Conservation (phyloP, 2,797 vertebrate genomes). For the Spondyliosoma cantharus region DNA sequence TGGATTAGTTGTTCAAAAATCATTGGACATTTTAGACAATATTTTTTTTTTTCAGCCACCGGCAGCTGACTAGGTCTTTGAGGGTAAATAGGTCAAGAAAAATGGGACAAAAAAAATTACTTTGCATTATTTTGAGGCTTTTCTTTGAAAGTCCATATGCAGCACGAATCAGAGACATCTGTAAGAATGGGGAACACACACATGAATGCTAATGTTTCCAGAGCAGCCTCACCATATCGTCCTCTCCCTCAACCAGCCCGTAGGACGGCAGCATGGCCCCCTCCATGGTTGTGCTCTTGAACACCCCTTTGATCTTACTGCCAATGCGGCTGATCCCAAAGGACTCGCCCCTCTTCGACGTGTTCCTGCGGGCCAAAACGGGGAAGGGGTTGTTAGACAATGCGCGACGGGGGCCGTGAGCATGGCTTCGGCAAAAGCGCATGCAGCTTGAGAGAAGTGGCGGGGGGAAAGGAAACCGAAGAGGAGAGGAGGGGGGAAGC, state of each 20-base stretch:
- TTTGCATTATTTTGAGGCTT: neutral
- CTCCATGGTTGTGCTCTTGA: constrained; percentile 97
- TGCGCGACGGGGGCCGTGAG: neutral
- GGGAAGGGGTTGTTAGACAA: constrained; percentile 34
- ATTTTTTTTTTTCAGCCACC: no score
- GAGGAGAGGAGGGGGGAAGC: constrained; percentile 26
- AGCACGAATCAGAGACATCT: neutral
- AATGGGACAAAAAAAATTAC: rapidly evolving
- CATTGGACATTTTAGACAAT: no score
- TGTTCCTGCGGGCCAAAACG: constrained; percentile 83
- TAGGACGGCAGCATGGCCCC: constrained; percentile 94
- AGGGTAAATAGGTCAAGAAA: neutral
- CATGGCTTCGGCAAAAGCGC: constrained; percentile 48
- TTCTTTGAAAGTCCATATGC: constrained; percentile 5
- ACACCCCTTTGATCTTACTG: constrained; percentile 96
- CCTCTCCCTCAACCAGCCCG: constrained; percentile 90
- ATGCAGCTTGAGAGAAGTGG: constrained; percentile 59
- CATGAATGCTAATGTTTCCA: neutral
- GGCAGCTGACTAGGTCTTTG: no score
- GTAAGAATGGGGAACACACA: neutral
- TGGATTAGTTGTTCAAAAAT: no score
- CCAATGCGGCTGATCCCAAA: constrained; percentile 96
- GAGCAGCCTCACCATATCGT: constrained; percentile 89
- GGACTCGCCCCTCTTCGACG: constrained; percentile 93
- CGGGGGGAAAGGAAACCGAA: neutral